Evolutionary conservation across 2,888 invertebrate genomes (phyloP).

Genomic region (Disparrhopalites patrizii): DNA sequence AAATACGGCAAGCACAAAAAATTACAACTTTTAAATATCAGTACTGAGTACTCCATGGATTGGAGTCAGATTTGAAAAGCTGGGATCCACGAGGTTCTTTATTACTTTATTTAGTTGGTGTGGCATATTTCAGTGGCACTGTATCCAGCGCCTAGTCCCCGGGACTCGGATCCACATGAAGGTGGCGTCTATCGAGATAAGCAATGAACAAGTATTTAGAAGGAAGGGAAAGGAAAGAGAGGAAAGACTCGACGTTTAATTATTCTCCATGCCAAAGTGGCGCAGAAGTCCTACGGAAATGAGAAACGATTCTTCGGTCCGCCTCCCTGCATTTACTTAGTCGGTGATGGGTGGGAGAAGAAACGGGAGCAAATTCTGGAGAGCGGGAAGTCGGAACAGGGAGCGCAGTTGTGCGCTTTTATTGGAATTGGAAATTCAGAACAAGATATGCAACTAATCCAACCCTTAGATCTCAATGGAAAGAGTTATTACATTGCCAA

Average conservation of each 20-base stretch:
- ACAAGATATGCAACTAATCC: conserved; percentile 59
- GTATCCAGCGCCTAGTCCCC: conserved; percentile 6
- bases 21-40: too few species aligned
- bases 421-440: conserved; percentile 59
- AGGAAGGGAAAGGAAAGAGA: too few species aligned
- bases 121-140: conserved; percentile 13
- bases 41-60: too few species aligned
- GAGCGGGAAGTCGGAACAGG: conserved; percentile 48
- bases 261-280: conserved; percentile 60
- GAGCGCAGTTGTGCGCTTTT: conserved; percentile 55
- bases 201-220: conserved; percentile 57
- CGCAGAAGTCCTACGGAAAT: conserved; percentile 60
- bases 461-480: conserved; percentile 57
- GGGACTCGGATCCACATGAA: conserved; percentile 9
- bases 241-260: conserved; percentile 53
- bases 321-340: conserved; percentile 59
- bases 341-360: conserved; percentile 57
- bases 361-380: conserved; percentile 54
- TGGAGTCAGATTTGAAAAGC: too few species aligned
- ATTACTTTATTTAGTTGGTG: too few species aligned
- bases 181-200: conserved; percentile 51
- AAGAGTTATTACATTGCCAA: conserved; percentile 61
- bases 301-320: conserved; percentile 62
- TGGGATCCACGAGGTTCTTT: too few species aligned
- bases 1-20: too few species aligned